Conservation (phyloP, 2,888 invertebrate genomes). For the Helobdella robusta region DNA sequence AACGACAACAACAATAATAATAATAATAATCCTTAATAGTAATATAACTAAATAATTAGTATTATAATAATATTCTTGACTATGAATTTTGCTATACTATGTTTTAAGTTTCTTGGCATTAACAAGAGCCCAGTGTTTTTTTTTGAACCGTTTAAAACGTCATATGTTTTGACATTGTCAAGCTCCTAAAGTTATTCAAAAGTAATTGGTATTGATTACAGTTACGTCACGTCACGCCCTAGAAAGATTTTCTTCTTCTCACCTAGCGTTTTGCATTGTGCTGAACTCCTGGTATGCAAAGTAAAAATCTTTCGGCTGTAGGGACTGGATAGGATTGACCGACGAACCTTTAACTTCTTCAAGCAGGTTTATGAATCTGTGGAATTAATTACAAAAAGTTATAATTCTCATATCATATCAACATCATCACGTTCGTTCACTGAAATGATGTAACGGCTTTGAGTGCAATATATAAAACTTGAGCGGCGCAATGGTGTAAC, state of each 20-base stretch:
- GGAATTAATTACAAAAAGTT: not conserved
- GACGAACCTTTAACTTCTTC: not conserved
- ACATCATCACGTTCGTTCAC: not conserved
- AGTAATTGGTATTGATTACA: too few relatives aligned
- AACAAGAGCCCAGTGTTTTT: too few relatives aligned
- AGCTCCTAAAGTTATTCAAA: too few relatives aligned
- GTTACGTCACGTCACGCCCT: not conserved
- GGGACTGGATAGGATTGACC: not conserved
- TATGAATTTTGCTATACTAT: too few relatives aligned
- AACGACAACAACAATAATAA: too few relatives aligned
- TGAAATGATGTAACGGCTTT: too few relatives aligned
- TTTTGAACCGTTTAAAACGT: too few relatives aligned
- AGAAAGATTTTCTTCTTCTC: conserved; percentile 4
- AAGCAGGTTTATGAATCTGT: conserved; percentile 15
- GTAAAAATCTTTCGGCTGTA: conserved; percentile 46
- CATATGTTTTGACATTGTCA: too few relatives aligned
- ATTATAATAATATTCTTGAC: too few relatives aligned
- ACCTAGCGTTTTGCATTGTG: conserved; percentile 42
- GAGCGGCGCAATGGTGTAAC: not conserved
- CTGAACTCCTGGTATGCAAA: conserved; percentile 45
- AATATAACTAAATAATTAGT: too few relatives aligned
- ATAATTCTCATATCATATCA: not conserved
- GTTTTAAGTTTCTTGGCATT: too few relatives aligned
- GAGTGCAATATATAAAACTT: not conserved
- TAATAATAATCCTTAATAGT: too few relatives aligned